phyloP scores from a whole-genome alignment of 2,888 invertebrate species.

The Rhagonycha fulva region DNA sequence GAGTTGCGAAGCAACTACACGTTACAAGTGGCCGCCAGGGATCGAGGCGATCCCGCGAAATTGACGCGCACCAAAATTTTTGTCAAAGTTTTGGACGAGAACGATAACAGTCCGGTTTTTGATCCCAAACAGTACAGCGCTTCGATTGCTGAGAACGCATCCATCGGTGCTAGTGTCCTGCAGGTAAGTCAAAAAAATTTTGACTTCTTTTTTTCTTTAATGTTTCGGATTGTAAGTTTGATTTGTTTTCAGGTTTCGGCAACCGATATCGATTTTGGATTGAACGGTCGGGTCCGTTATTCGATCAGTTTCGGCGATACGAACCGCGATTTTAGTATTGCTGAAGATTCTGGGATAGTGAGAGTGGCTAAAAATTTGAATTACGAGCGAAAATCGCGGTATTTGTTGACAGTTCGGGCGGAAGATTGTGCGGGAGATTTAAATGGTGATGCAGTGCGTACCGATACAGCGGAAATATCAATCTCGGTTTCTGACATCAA shows the following conservation, averaged over 20 bases:
- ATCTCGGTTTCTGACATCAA: slow-evolving; percentile 90
- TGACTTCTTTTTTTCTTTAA: neutral
- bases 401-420: slow-evolving; percentile 81
- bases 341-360: slow-evolving; percentile 89
- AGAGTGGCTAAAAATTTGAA: slow-evolving; percentile 92
- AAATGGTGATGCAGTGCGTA: slow-evolving; percentile 57
- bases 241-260: slow-evolving; percentile 72
- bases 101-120: slow-evolving; percentile 88
- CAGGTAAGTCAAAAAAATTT: slow-evolving; percentile 63
- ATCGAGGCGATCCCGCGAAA: slow-evolving; percentile 84
- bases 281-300: slow-evolving; percentile 90
- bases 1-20: slow-evolving; percentile 77
- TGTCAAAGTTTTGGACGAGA: slow-evolving; percentile 82
- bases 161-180: slow-evolving; percentile 87
- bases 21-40: slow-evolving; percentile 80
- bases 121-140: slow-evolving; percentile 89
- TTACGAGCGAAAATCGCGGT: slow-evolving; percentile 86
- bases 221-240: neutral
- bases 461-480: slow-evolving; percentile 79
- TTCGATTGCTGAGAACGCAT: slow-evolving; percentile 90
- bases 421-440: slow-evolving; percentile 85
- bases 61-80: slow-evolving; percentile 69
- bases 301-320: slow-evolving; percentile 88
- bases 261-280: slow-evolving; percentile 85
- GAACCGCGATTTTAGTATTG: slow-evolving; percentile 88